phyloP scores from a whole-genome alignment of 2,113 vertebrate species.

The Muntiacus muntjak region DNA sequence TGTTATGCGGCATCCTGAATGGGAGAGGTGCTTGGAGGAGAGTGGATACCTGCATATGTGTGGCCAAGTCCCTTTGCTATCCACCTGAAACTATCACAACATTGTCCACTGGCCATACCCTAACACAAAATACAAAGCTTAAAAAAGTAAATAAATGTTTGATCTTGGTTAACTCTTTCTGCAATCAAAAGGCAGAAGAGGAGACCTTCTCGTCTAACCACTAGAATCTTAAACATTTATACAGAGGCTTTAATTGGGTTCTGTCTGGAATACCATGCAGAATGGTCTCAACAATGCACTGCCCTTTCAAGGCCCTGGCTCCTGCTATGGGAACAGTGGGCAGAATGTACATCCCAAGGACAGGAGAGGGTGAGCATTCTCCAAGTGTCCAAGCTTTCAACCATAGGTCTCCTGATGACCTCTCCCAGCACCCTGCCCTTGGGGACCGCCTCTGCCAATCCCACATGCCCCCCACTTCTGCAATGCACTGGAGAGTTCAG shows the following conservation, averaged over 20 bases:
- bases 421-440: neutral
- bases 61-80: neutral
- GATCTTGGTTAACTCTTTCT: neutral
- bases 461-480: neutral
- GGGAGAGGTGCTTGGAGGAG: neutral
- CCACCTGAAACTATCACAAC: neutral
- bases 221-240: neutral
- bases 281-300: neutral
- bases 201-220: neutral
- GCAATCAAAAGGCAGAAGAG: neutral
- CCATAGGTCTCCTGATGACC: neutral
- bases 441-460: neutral
- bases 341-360: neutral
- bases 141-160: neutral
- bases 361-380: neutral
- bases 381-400: neutral
- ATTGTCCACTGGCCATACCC: neutral
- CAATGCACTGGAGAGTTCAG: neutral
- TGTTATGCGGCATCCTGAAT: neutral
- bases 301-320: neutral
- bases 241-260: neutral
- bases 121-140: neutral
- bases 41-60: neutral
- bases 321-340: neutral
- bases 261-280: neutral